Percentiles rank a stretch among this genome's conserved stretches.
These are phyloP conservation scores for Zaprionus capensis DNA, from an alignment of 1,140 invertebrate species.

Conservation along the genomic window DNA sequence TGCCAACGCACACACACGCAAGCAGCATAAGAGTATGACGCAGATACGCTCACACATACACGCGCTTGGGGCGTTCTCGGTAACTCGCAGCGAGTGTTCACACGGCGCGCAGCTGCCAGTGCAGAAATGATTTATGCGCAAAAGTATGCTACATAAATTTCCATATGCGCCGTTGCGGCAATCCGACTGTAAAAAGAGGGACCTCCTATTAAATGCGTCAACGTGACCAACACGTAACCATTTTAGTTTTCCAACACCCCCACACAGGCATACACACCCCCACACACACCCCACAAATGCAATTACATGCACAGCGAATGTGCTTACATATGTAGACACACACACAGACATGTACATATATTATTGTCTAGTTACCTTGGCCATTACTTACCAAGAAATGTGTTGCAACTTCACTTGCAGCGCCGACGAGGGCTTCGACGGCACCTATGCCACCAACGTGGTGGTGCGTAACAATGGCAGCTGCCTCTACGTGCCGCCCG, in stretches of 20 bases:
- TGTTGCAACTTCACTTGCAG: conserved; percentile 74
- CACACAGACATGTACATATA: conserved; percentile 5
- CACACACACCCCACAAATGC: conserved; percentile 8
- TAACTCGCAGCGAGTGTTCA: not conserved
- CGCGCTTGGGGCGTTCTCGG: not conserved
- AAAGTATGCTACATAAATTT: conserved; percentile 59
- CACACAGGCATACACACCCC: not conserved
- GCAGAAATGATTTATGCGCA: conserved; percentile 54
- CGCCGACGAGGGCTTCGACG: conserved; percentile 98
- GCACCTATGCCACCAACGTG: conserved; percentile 98
- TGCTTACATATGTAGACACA: not conserved
- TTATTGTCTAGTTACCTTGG: conserved; percentile 3
- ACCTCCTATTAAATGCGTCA: conserved; percentile 48
- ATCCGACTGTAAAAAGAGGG: conserved; percentile 40
- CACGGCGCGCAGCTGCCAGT: conserved; percentile 34
- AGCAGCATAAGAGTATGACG: not conserved
- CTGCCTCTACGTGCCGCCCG: conserved; percentile 98
- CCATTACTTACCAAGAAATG: not conserved
- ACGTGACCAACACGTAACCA: conserved; percentile 39
- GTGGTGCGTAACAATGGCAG: conserved; percentile 97
- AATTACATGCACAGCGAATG: not conserved
- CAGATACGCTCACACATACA: not conserved
- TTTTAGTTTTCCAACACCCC: conserved; percentile 28
- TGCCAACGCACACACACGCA: conserved; percentile 33
- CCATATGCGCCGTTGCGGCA: conserved; percentile 37